Evolutionary conservation across 2,113 vertebrate genomes (phyloP).

Genomic region (Corythornis vintsioides): DNA sequence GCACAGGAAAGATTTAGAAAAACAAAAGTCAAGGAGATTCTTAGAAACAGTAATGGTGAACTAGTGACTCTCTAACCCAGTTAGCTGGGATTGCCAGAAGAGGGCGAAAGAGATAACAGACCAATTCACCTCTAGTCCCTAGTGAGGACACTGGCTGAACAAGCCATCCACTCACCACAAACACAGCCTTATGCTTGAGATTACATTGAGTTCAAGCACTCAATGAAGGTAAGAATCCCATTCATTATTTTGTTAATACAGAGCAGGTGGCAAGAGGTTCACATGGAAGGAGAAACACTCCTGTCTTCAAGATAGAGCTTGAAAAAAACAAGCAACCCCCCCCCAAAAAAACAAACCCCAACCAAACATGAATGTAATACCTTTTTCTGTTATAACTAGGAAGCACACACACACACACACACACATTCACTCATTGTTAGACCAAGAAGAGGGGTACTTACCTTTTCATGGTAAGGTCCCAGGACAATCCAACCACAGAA

Average conservation of each 20-base stretch:
- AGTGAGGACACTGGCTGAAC: background rate
- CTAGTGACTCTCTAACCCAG: background rate
- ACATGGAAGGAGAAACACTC: background rate
- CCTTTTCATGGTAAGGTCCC: conserved; percentile 96
- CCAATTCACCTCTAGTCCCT: background rate
- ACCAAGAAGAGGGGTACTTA: conserved; percentile 24
- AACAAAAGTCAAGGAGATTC: background rate
- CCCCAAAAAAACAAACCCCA: background rate
- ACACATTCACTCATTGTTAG: background rate
- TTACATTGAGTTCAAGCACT: background rate
- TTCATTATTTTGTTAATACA: background rate
- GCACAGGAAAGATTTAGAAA: background rate
- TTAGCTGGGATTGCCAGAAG: background rate
- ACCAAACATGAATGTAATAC: background rate
- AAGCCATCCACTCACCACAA: background rate
- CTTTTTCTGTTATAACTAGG: background rate
- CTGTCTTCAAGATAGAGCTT: background rate
- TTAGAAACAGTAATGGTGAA: fast-evolving
- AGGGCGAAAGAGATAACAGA: background rate
- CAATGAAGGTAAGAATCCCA: background rate
- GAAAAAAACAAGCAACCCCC: background rate
- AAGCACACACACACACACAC: background rate
- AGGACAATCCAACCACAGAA: conserved; percentile 98
- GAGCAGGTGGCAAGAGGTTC: background rate
- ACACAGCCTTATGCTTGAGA: background rate